Evolutionary conservation across 2,797 vertebrate species (phyloP).

Genomic region (Pangasius djambal): DNA sequence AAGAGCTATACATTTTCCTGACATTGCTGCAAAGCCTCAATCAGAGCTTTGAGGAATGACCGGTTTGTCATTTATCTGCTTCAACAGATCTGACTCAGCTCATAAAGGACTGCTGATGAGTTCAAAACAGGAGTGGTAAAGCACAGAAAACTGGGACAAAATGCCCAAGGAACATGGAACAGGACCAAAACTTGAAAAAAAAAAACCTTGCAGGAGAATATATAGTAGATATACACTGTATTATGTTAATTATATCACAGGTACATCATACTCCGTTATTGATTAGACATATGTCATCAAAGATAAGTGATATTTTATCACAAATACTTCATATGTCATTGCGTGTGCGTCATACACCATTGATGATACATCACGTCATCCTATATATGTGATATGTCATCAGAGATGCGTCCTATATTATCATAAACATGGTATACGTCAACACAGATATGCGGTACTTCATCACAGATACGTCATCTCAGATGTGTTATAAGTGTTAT

Average conservation of each 20-base stretch:
- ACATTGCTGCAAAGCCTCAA: not conserved
- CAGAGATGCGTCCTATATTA: not conserved
- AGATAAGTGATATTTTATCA: not conserved
- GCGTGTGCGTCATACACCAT: not conserved
- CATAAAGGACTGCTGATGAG: not conserved
- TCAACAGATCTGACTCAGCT: not conserved
- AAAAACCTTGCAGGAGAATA: not conserved
- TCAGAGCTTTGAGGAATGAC: not conserved
- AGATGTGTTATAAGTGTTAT: not conserved
- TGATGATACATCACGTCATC: not conserved
- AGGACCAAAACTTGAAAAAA: not conserved
- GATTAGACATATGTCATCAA: not conserved
- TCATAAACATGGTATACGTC: not conserved
- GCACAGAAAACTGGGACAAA: not conserved
- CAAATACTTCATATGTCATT: not conserved
- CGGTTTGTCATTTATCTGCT: not conserved
- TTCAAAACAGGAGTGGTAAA: not conserved
- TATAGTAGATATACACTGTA: not conserved
- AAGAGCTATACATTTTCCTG: not conserved
- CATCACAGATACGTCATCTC: not conserved
- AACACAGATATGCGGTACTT: not conserved
- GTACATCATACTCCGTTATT: no score
- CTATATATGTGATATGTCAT: not conserved
- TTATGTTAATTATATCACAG: not conserved
- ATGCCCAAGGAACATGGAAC: not conserved